These are phyloP conservation scores for Lophius americanus DNA, from an alignment of 2,797 vertebrate genomes.

Conservation along the genomic window DNA sequence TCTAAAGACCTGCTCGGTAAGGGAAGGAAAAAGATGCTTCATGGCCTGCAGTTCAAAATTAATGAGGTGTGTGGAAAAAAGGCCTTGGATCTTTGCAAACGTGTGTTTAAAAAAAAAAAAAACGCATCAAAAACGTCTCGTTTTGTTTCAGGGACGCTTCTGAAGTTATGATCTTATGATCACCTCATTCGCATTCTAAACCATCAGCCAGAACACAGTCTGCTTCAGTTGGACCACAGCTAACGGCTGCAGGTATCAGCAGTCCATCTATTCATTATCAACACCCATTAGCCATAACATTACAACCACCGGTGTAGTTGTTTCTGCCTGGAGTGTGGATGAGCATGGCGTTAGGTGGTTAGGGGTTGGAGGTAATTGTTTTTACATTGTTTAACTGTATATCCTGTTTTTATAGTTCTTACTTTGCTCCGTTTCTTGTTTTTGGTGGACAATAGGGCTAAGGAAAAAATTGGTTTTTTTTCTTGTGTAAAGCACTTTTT, in stretches of 20 bases:
- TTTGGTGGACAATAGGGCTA: no score
- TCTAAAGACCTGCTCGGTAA: constrained; percentile 3
- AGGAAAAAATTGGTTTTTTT: no score
- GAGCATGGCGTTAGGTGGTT: no score
- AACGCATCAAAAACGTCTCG: constrained; percentile 12
- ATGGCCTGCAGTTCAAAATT: constrained; percentile 26
- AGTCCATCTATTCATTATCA: neutral
- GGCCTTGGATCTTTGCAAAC: constrained; percentile 44
- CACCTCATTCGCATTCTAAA: constrained; percentile 6
- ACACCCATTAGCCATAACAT: neutral
- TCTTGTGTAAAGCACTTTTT: no score
- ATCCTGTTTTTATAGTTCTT: no score
- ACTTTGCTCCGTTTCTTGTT: no score
- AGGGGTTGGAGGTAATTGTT: no score
- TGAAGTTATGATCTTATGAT: constrained; percentile 5
- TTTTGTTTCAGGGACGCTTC: constrained; percentile 11
- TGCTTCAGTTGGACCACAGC: neutral
- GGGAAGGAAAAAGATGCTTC: constrained; percentile 7
- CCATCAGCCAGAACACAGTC: neutral
- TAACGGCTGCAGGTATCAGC: neutral
- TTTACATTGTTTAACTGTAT: no score
- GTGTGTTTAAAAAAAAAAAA: constrained; percentile 21
- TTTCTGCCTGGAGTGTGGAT: no score
- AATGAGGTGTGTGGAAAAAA: constrained; percentile 39
- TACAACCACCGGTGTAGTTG: no score